phyloP scores from a whole-genome alignment of 2,888 invertebrate genomes.

The Physocephala rufipes region DNA sequence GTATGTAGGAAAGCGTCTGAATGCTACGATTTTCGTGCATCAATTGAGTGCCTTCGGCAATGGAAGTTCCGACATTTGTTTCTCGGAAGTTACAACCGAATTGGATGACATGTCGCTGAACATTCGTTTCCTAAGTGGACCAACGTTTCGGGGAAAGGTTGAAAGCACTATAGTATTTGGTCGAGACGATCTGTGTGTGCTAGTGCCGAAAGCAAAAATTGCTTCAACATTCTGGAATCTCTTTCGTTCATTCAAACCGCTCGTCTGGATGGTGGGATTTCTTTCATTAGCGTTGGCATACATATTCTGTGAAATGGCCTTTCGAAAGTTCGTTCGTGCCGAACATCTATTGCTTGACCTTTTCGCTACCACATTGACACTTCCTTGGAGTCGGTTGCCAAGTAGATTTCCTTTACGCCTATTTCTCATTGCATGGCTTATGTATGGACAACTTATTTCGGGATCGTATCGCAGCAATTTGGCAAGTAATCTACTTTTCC shows the following conservation, averaged over 20 bases:
- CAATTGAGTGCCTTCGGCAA: conserved; percentile 46
- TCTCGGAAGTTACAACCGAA: conserved; percentile 51
- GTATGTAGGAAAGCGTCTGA: conserved; percentile 64
- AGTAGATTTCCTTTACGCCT: conserved; percentile 48
- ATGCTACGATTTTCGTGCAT: conserved; percentile 66
- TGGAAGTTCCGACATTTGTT: conserved; percentile 52
- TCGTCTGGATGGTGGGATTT: conserved; percentile 56
- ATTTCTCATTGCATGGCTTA: conserved; percentile 59
- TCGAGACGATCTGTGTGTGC: conserved; percentile 70
- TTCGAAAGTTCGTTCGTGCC: conserved; percentile 29
- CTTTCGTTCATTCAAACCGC: conserved; percentile 57
- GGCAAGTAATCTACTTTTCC: conserved; percentile 61
- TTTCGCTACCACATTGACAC: conserved; percentile 52
- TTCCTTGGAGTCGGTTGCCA: conserved; percentile 49
- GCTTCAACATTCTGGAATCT: conserved; percentile 67
- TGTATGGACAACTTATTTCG: conserved; percentile 60
- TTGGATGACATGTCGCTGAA: conserved; percentile 68
- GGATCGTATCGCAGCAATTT: conserved; percentile 62
- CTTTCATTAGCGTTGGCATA: conserved; percentile 51
- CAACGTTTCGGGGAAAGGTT: conserved; percentile 66
- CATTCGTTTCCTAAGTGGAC: conserved; percentile 68
- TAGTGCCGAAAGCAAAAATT: conserved; percentile 68
- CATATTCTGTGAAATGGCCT: conserved; percentile 47
- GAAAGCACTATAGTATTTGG: conserved; percentile 69
- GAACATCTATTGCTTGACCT: conserved; percentile 49